phyloP scores from a whole-genome alignment of 2,888 invertebrate genomes.

The Muscina levida region DNA sequence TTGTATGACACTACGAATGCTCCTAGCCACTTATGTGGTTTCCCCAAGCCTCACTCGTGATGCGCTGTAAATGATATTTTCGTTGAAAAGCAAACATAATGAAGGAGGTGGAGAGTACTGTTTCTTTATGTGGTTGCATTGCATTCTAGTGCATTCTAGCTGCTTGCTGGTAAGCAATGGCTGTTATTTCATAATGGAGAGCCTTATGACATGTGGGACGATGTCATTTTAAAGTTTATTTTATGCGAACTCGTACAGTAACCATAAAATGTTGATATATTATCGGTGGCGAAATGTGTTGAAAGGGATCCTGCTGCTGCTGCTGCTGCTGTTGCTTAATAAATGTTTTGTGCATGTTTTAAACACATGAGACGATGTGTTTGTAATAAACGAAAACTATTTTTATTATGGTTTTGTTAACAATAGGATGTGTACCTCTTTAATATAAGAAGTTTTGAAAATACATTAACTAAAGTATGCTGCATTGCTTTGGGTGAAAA shows the following conservation, averaged over 20 bases:
- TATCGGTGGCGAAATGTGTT: background rate
- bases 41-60: too few species aligned
- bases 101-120: background rate
- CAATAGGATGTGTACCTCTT: too few species aligned
- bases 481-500: too few species aligned
- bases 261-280: background rate
- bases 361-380: constrained; percentile 31
- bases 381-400: too few species aligned
- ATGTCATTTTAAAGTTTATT: constrained; percentile 25
- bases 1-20: too few species aligned
- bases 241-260: background rate
- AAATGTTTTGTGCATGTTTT: constrained; percentile 28
- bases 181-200: constrained; percentile 34
- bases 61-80: constrained; percentile 24
- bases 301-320: background rate
- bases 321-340: constrained; percentile 21
- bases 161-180: constrained; percentile 43
- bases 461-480: too few species aligned
- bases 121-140: constrained; percentile 19
- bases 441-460: too few species aligned
- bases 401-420: too few species aligned
- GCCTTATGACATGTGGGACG: constrained; percentile 43
- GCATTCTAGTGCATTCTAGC: constrained; percentile 49
- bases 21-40: too few species aligned
- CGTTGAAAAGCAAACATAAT: background rate